A percentile compares a stretch with the other conserved stretches of the same genome.
Evolutionary conservation across 2,113 vertebrate species (phyloP).

Genomic region (Calonectris borealis): DNA sequence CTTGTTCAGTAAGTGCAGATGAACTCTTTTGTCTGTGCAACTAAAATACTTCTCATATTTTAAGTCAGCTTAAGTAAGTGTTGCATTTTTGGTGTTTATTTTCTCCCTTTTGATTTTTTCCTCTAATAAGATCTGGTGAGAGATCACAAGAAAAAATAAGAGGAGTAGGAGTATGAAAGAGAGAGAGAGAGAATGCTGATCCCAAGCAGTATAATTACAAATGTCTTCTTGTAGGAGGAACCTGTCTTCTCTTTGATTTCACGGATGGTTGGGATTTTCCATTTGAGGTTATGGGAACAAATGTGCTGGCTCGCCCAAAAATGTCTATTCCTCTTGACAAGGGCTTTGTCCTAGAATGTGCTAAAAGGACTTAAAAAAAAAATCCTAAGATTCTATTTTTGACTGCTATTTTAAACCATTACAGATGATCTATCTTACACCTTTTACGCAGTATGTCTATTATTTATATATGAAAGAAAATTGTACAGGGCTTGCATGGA

Average conservation of each 20-base stretch:
- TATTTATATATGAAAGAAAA: slow-evolving; percentile 49
- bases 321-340: slow-evolving; percentile 13
- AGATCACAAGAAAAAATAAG: slow-evolving; percentile 11
- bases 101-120: neutral
- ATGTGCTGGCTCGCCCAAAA: slow-evolving; percentile 40
- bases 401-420: slow-evolving; percentile 15
- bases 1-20: neutral
- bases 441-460: slow-evolving; percentile 20
- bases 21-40: neutral
- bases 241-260: slow-evolving; percentile 54
- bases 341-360: slow-evolving; percentile 42
- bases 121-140: slow-evolving; percentile 18
- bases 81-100: neutral
- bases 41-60: neutral
- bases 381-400: neutral
- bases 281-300: slow-evolving; percentile 50
- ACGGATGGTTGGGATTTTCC: slow-evolving; percentile 51
- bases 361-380: slow-evolving; percentile 15
- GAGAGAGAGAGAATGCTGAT: neutral
- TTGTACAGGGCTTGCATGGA: neutral
- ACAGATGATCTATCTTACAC: slow-evolving; percentile 24
- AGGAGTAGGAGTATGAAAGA: slow-evolving; percentile 31
- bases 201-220: slow-evolving; percentile 45
- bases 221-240: slow-evolving; percentile 50
- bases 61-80: neutral